Percentiles rank a stretch among this genome's conserved stretches.
phyloP scores from a whole-genome alignment of 92 coral and sea anemone species.

The Epizoanthus ramosus region DNA sequence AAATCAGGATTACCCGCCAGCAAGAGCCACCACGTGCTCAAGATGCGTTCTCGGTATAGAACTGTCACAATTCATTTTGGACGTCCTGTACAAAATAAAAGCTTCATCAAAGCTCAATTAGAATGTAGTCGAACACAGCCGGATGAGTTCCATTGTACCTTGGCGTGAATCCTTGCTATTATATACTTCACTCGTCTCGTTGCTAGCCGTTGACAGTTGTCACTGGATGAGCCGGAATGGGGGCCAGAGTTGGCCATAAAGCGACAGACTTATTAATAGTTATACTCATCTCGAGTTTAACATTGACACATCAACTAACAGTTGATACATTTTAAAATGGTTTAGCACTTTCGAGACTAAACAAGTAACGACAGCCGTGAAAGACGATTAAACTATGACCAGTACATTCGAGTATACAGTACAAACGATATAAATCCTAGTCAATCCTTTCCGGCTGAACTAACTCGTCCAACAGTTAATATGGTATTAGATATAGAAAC shows the following conservation, averaged over 20 bases:
- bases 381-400: neutral
- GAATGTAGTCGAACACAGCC: conserved; percentile 14
- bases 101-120: conserved; percentile 28
- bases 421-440: neutral
- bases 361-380: neutral
- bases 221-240: neutral
- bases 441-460: neutral
- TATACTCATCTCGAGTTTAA: neutral
- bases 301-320: neutral
- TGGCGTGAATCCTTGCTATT: neutral
- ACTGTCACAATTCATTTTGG: conserved; percentile 35
- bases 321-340: neutral
- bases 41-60: neutral
- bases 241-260: neutral
- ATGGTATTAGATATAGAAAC: neutral
- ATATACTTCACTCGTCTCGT: neutral
- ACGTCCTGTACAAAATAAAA: conserved; percentile 11
- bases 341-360: neutral
- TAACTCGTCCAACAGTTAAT: neutral
- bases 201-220: neutral
- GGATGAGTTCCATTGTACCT: conserved; percentile 8
- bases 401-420: no score
- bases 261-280: neutral
- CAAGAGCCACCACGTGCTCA: conserved; percentile 19
- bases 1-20: neutral